Base-by-base conservation (phyloP, 2,888 invertebrate genomes). In the Erannis defoliaria region DNA sequence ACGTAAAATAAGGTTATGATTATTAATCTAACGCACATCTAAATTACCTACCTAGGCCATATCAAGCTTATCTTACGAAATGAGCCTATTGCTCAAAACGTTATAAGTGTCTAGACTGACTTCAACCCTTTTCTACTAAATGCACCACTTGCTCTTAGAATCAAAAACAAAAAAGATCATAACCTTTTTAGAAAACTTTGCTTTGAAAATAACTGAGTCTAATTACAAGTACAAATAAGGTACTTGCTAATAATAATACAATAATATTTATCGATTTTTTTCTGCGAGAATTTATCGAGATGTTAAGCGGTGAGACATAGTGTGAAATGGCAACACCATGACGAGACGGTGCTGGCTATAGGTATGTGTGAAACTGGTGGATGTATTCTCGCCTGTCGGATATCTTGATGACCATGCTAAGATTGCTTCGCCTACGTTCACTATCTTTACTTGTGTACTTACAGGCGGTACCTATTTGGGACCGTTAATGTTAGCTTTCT, bases 351-450 rank as follows among this genome's bases (percentile, higher is more conserved):
- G 70, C 72, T 67, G 67, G 68, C 74, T 77, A 79, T 71, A 74
- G 76, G 76, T 79, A 79, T 71, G 74, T 77, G 76, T 79, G 78
- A 73, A 77, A 77, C 74, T 67, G 70, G 62, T 70, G 63, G 70
- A 68, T 80, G 81, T 82, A 80, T 78, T 74, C 75, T 72, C 76
- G 82, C 71, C 68, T 78, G 78, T 81, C 81, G 64, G 71, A 67
- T 70, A 59, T 51, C 45, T 73, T 78, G 83, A 85, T 81, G 77
- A 76, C 76, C 66, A 72, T 71, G 74, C 72, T 70, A 69, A 80
- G 81, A 87, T 85, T 84, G 75, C 80, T 76, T 80, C 82, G 86
- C 86, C 84, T 80, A 84, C 85, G 80, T 78, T 72, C 35, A n/a
- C 12, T 33, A 33, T n/a, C 2, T 31, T 10, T 31, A 10, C n/a